phyloP scores from a whole-genome alignment of 2,888 invertebrate species.

The Drosophila nigricruria region DNA sequence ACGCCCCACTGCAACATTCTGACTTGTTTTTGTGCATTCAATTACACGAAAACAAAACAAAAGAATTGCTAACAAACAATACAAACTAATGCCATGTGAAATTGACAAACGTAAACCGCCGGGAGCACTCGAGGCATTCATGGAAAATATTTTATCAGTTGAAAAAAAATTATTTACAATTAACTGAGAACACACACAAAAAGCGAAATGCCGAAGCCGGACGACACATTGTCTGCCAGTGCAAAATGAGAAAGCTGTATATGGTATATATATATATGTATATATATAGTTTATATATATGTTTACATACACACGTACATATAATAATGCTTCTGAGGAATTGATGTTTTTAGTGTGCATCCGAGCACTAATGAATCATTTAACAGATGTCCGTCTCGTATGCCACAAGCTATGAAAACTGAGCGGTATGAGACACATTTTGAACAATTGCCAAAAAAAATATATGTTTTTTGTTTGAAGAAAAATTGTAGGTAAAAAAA shows the following conservation, averaged over 20 bases:
- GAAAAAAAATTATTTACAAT: slow-evolving; percentile 60
- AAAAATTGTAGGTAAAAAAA: slow-evolving; percentile 1
- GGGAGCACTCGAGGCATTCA: slow-evolving; percentile 20
- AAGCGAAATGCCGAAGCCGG: slow-evolving; percentile 53
- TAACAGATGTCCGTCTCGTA: slow-evolving; percentile 65
- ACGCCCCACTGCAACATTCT: not conserved
- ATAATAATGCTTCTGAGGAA: slow-evolving; percentile 45
- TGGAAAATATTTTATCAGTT: slow-evolving; percentile 62
- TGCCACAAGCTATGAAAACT: slow-evolving; percentile 52
- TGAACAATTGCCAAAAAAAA: slow-evolving; percentile 64
- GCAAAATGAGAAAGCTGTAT: slow-evolving; percentile 36
- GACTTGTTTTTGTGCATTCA: slow-evolving; percentile 1
- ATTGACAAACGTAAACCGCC: slow-evolving; percentile 8
- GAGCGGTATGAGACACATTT: slow-evolving; percentile 53
- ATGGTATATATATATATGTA: slow-evolving; percentile 5
- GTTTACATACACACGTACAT: slow-evolving; percentile 22
- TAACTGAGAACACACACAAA: slow-evolving; percentile 39
- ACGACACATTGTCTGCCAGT: slow-evolving; percentile 69
- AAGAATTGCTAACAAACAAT: slow-evolving; percentile 17
- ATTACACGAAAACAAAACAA: slow-evolving; percentile 10
- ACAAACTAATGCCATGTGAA: slow-evolving; percentile 12
- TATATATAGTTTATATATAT: slow-evolving; percentile 7
- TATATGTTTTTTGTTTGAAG: slow-evolving; percentile 5
- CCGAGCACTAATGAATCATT: slow-evolving; percentile 71
- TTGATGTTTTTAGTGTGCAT: slow-evolving; percentile 44